Evolutionary conservation across 2,113 vertebrate species (phyloP), one percentile per base, ranked within the genome.

Genomic region (Cyrtonyx montezumae): DNA sequence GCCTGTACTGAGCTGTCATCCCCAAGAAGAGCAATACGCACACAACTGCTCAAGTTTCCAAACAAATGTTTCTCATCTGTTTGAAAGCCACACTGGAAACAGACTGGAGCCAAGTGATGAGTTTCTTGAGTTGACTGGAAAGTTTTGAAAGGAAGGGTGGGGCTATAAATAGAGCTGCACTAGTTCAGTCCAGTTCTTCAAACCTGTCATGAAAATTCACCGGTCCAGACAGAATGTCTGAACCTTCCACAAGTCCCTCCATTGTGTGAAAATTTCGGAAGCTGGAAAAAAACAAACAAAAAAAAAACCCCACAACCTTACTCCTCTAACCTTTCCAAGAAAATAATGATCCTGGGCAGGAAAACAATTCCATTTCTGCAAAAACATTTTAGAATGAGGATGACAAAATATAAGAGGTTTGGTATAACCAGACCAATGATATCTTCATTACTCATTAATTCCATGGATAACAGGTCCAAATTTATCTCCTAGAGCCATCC

Each of bases 81-180:
- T 92, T 91, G 76, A 92, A 96, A 96, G 79, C 82, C 82, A 46
- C 82, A 78, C 66, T 96, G 84, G 85, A 91, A 95, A 96, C 6
- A 0, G 40, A 94, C 37, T n/a, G 68, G 74, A 95, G 90, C 95
- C 91, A 96, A 95, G 56, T 82, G 95, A 96, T 94, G 94, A 96
- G 95, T 81, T 96, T 94, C 90, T 88, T 85, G 84, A 18, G 36
- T 65, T 68, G 91, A 91, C 95, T 95, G 89, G 95, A 96, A 96
- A 96, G 40, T 96, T 96, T 91, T 92, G 84, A 91, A 91, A 95
- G 84, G 91, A 94, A 94, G 94, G 93, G 94, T 88, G 87, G 89
- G 76, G 85, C 61, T 94, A 88, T 86, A 95, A 96, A 96, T 79
- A 96, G 95, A 87, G 76, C 62, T 71, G 73, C 84, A 91, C 82